Base-by-base conservation (phyloP, 2,888 invertebrate genomes). In the Parapristionchus giblindavisi region DNA sequence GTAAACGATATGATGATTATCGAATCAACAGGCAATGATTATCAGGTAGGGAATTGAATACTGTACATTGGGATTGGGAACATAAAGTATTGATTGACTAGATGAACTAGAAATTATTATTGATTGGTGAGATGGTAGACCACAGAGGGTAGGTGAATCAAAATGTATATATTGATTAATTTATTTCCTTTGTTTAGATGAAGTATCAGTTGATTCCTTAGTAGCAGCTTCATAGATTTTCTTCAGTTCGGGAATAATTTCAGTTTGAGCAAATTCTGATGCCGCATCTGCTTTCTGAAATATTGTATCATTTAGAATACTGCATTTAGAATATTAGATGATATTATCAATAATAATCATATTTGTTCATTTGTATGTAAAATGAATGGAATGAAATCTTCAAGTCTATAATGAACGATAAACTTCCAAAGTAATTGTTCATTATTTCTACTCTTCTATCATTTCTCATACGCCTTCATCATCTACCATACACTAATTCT, bases 161-260 rank as follows among this genome's bases (percentile, higher is more conserved):
- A n/a, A 36, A 36, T 38, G 40, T 61, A 61, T 61, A 40, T 40
- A 27, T 40, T 61, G 40, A 32, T 21, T 32, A 14, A n/a, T 36
- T 58, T 27, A 24, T 21, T 6, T 61, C 61, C 40, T 61, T 61
- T 38, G 61, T 61, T 61, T 27, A 40, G 24, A 61, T 40, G 24
- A 5, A 60, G 11, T 24, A 61, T 61, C 38, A 5, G 61, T 61
- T 17, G 61, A 75, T 14, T 82, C 84, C 14, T 81, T 80, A 6
- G 80, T 80, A 2, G 82, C 85, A 1, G 85, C 85, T 36, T 83
- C 81, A 70, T 84, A 83, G 61, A 85, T 82, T 75, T 85, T 85
- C 80, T 85, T 84, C 79, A 85, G 76, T 72, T 85, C 84, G 48
- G 85, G 85, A n/a, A 84, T 71, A 32, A 85, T 81, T 73, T 85